phyloP scores from a whole-genome alignment of 2,113 vertebrate genomes.

The Merops nubicus region DNA sequence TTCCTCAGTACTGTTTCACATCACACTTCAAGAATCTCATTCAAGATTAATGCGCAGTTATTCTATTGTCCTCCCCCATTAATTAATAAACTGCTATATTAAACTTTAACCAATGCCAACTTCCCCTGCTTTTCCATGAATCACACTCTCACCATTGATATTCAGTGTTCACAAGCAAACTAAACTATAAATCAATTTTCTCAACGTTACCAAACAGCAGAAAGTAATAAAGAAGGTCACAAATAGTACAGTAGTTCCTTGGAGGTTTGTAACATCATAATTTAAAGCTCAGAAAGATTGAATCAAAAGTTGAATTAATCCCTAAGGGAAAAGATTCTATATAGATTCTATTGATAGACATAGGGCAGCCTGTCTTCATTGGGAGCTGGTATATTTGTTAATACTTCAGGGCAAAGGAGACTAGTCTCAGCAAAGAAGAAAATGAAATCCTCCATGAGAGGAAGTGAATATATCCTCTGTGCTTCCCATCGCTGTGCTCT shows the following conservation, averaged over 20 bases:
- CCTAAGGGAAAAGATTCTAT: slow-evolving; percentile 77
- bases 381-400: slow-evolving; percentile 69
- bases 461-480: not conserved
- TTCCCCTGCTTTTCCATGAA: not conserved
- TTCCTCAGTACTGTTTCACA: not conserved
- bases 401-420: slow-evolving; percentile 45
- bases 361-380: slow-evolving; percentile 66
- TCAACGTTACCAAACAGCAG: slow-evolving; percentile 76
- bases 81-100: slow-evolving; percentile 65
- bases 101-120: slow-evolving; percentile 37
- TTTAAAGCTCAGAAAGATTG: slow-evolving; percentile 85
- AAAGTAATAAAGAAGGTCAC: slow-evolving; percentile 84
- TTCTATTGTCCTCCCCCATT: slow-evolving; percentile 42
- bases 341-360: slow-evolving; percentile 80
- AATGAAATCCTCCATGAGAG: slow-evolving; percentile 25
- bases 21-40: not conserved
- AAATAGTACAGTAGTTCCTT: slow-evolving; percentile 80
- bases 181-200: slow-evolving; percentile 77
- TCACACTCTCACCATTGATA: slow-evolving; percentile 45
- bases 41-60: slow-evolving; percentile 14
- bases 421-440: slow-evolving; percentile 13
- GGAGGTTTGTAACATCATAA: slow-evolving; percentile 84
- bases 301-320: slow-evolving; percentile 86
- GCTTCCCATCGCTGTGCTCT: not conserved
- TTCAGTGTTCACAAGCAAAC: slow-evolving; percentile 69